These are phyloP conservation scores for Coracopsis vasa DNA, from an alignment of 2,113 vertebrate species.

Conservation along the genomic window DNA sequence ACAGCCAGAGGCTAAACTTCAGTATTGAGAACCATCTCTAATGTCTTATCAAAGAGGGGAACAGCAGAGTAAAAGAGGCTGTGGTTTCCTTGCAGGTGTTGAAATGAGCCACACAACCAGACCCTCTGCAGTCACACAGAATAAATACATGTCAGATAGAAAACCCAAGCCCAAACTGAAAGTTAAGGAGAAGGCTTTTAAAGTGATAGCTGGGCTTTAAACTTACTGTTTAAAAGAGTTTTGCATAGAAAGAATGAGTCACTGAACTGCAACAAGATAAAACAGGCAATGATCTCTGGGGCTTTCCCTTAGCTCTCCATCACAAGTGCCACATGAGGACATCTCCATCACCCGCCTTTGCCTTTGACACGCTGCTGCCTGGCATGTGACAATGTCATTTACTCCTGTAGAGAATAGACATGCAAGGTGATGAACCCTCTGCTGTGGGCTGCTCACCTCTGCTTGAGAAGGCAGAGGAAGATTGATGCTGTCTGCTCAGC, in stretches of 20 bases:
- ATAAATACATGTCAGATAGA: fast-evolving
- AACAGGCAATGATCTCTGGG: not conserved
- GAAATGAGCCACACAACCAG: not conserved
- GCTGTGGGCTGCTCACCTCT: not conserved
- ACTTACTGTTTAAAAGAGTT: not conserved
- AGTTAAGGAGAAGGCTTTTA: not conserved
- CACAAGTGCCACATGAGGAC: not conserved
- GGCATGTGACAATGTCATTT: not conserved
- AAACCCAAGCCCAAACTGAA: not conserved
- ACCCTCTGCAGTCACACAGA: not conserved
- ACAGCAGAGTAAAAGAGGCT: not conserved
- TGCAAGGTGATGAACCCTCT: not conserved
- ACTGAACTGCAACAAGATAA: not conserved
- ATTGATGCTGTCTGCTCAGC: not conserved
- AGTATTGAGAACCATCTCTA: not conserved
- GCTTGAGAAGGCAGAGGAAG: not conserved
- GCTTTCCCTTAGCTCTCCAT: not conserved
- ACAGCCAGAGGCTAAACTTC: not conserved
- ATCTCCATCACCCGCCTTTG: not conserved
- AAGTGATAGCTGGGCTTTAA: not conserved
- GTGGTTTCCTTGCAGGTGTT: not conserved
- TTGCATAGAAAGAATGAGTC: not conserved
- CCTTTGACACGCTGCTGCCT: not conserved
- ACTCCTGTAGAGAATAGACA: not conserved
- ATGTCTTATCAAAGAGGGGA: not conserved